Percentiles rank a stretch among this genome's conserved stretches.
Conservation (phyloP, 2,888 invertebrate species). For the Amaurobius ferox region DNA sequence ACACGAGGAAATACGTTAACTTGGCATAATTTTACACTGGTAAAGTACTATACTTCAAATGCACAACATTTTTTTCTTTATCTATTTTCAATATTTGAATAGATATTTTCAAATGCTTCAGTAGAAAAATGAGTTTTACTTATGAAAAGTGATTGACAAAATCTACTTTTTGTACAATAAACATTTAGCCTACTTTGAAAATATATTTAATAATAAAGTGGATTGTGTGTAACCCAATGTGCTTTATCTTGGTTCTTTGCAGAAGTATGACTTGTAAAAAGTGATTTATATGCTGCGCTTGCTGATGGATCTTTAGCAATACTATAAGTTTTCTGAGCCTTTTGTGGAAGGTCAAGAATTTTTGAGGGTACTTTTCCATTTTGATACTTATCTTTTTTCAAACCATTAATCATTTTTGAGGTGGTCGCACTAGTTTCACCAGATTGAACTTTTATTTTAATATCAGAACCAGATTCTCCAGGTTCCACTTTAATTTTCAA, state of each 20-base stretch:
- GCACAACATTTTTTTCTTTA: too few species aligned
- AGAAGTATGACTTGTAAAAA: slow-evolving; percentile 93
- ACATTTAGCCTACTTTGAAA: too few species aligned
- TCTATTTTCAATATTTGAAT: too few species aligned
- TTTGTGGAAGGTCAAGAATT: slow-evolving; percentile 68
- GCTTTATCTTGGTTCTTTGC: slow-evolving; percentile 92
- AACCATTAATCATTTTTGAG: neutral
- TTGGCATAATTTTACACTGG: too few species aligned
- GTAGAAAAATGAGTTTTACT: too few species aligned
- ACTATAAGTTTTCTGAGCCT: slow-evolving; percentile 81
- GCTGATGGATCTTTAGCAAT: slow-evolving; percentile 93
- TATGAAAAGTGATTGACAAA: too few species aligned
- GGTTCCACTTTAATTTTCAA: slow-evolving; percentile 23
- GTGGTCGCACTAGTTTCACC: neutral
- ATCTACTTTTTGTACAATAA: too few species aligned
- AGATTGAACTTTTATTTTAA: too few species aligned
- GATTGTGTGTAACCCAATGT: slow-evolving; percentile 99
- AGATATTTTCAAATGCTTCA: too few species aligned
- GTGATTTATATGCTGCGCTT: slow-evolving; percentile 93
- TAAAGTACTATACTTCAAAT: too few species aligned
- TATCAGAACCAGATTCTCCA: neutral
- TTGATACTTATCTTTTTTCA: neutral
- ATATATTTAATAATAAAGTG: slow-evolving; percentile 79
- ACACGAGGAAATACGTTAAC: too few species aligned
- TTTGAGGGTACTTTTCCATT: slow-evolving; percentile 24